Conservation (phyloP, 2,113 vertebrate genomes). For the Prietella phreatophila region DNA sequence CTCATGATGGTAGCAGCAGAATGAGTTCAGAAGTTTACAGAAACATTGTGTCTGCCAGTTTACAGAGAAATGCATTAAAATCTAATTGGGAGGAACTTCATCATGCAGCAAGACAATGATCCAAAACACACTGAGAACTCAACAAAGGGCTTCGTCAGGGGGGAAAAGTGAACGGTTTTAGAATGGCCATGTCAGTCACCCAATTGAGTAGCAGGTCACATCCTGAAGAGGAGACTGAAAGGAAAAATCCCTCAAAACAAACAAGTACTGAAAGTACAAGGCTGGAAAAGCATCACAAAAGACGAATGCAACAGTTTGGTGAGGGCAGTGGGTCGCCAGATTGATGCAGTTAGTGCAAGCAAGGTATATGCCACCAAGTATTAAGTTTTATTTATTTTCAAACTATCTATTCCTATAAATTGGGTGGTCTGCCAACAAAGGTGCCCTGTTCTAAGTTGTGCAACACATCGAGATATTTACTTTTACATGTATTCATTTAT, state of each 20-base stretch:
- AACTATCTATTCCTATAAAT: background rate
- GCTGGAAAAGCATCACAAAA: background rate
- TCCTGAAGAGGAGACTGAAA: background rate
- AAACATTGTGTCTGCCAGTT: too few species aligned
- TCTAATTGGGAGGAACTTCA: background rate
- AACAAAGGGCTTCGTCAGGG: background rate
- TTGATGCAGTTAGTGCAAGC: background rate
- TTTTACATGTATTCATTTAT: too few species aligned
- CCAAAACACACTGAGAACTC: background rate
- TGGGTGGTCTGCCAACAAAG: background rate
- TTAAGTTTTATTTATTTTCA: background rate
- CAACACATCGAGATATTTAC: background rate
- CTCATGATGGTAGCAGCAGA: background rate
- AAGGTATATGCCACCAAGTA: background rate
- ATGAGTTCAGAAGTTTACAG: too few species aligned
- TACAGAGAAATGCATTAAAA: background rate
- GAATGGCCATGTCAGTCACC: background rate
- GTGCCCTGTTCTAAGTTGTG: background rate
- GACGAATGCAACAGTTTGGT: background rate
- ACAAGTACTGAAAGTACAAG: background rate
- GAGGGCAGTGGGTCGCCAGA: background rate
- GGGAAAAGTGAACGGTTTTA: background rate
- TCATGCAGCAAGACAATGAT: background rate
- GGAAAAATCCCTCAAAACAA: background rate
- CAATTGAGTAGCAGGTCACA: background rate